Evolutionary conservation across 2,888 invertebrate genomes (phyloP).

Genomic region (Caenorhabditis macrosperma): DNA sequence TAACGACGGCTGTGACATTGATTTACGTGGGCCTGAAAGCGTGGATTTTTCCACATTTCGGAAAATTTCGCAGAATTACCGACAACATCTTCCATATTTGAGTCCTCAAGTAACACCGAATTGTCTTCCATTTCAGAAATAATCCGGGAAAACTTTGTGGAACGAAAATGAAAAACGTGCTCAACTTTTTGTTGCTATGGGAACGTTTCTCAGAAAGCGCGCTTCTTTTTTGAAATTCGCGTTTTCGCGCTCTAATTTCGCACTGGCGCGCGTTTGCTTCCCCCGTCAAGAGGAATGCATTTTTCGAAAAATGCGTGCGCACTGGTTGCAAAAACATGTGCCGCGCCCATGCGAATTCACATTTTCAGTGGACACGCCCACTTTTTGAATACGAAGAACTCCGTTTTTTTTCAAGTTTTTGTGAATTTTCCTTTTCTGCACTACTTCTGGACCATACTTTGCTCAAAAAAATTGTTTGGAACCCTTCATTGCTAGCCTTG

Average conservation of each 20-base stretch:
- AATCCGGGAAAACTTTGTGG: neutral
- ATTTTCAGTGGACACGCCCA: slow-evolving; percentile 2
- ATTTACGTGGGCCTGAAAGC: slow-evolving; percentile 17
- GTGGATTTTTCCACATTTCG: neutral
- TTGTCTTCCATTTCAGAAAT: slow-evolving; percentile 38
- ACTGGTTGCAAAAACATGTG: slow-evolving; percentile 13
- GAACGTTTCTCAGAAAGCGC: neutral
- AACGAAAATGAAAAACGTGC: neutral
- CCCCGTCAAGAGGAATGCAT: too few relatives aligned
- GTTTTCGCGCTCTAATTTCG: neutral
- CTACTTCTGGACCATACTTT: neutral
- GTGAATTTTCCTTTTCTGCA: neutral
- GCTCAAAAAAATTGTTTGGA: neutral
- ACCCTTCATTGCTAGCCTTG: neutral
- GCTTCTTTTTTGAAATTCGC: neutral
- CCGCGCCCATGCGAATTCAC: slow-evolving; percentile 7
- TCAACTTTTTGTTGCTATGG: slow-evolving; percentile 22
- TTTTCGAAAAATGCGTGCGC: neutral
- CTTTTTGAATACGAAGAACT: slow-evolving; percentile 40
- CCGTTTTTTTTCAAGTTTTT: neutral
- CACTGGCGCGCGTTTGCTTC: slow-evolving; percentile 17
- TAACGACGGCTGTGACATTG: slow-evolving; percentile 38
- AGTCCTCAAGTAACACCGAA: slow-evolving; percentile 42
- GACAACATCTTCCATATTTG: slow-evolving; percentile 22
- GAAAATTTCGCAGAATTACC: neutral